Conservation (phyloP, 2,797 vertebrate genomes). For the Hemibagrus guttatus region DNA sequence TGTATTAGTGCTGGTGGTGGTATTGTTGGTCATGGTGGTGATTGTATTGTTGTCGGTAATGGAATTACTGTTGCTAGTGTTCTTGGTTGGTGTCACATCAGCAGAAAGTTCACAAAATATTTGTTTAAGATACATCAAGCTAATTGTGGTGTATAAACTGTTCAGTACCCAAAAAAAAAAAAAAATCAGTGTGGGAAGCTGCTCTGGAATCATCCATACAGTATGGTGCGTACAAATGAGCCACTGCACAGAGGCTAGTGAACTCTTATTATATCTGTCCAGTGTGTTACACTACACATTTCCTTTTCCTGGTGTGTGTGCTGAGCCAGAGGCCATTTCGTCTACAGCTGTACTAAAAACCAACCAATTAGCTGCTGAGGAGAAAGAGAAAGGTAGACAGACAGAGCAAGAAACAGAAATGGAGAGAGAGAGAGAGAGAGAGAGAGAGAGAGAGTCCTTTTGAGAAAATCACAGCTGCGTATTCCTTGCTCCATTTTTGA, state of each 20-base stretch:
- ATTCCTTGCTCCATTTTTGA: not conserved
- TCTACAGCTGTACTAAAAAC: conserved; percentile 34
- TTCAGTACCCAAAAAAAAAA: not conserved
- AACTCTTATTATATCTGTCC: conserved; percentile 15
- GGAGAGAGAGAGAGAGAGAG: not conserved
- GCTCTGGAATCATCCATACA: not conserved
- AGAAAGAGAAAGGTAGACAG: not conserved
- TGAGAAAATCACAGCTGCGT: not conserved
- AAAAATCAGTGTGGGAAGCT: not conserved
- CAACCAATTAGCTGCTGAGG: conserved; percentile 11
- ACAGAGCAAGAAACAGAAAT: too few species aligned
- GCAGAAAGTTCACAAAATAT: not conserved
- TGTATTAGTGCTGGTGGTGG: too few species aligned
- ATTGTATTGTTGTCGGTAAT: too few species aligned
- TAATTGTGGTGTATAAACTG: not conserved
- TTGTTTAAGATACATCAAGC: not conserved
- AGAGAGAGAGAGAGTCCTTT: not conserved
- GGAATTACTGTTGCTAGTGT: too few species aligned
- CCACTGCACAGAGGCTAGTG: not conserved
- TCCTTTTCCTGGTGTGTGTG: conserved; percentile 56
- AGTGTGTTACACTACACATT: conserved; percentile 64
- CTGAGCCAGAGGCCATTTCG: conserved; percentile 46
- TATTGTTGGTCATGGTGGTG: too few species aligned
- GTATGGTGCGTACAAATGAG: not conserved
- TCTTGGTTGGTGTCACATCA: not conserved